Conservation (phyloP, 2,797 vertebrate species). For the Picus viridis region DNA sequence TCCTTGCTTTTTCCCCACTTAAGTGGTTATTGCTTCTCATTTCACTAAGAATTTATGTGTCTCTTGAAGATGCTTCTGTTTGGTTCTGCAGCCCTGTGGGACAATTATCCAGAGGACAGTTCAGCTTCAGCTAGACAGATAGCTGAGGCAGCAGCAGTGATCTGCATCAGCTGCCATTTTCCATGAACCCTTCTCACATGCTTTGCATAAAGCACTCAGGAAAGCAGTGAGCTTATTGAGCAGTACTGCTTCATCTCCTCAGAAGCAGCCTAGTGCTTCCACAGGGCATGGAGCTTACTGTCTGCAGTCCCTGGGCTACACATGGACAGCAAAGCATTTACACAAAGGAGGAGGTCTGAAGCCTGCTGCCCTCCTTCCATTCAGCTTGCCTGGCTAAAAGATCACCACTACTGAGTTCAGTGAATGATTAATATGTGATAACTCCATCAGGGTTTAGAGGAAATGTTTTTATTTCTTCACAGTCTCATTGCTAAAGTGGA, state of each 20-base stretch:
- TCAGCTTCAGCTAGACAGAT: background rate
- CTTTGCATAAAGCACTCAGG: background rate
- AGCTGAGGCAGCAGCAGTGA: background rate
- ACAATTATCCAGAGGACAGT: background rate
- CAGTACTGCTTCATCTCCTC: background rate
- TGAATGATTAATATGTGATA: background rate
- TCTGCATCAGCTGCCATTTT: background rate
- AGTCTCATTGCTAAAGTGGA: background rate
- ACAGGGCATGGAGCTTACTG: background rate
- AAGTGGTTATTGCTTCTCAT: background rate
- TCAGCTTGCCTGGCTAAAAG: background rate
- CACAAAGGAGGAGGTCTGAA: background rate
- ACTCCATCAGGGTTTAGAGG: background rate
- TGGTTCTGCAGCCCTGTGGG: fast-evolving
- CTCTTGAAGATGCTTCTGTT: background rate
- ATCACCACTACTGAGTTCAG: background rate
- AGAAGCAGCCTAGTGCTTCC: background rate
- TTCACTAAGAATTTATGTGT: background rate
- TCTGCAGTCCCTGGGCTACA: background rate
- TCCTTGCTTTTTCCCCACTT: background rate
- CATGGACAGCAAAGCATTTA: fast-evolving
- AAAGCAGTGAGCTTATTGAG: background rate
- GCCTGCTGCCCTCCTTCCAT: background rate
- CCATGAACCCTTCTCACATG: fast-evolving
- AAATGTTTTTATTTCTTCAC: background rate